Base-by-base conservation (phyloP, 2,113 vertebrate genomes). In the Trinectes maculatus region DNA sequence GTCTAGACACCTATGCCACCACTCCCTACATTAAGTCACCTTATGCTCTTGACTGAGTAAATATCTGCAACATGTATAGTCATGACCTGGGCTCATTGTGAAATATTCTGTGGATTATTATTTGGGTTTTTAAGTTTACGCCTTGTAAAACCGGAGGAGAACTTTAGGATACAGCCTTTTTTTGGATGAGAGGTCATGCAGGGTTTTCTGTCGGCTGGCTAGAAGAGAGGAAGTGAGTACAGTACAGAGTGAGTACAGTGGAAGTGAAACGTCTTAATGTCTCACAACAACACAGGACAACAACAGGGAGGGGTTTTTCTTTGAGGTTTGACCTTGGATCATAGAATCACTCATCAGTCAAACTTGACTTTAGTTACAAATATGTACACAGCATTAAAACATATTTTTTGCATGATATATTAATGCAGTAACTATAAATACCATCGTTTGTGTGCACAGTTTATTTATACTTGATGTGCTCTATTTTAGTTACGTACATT, bases 151-250 rank as follows among this genome's bases (percentile, higher is more conserved):
- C 11, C 44, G 29, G n/a, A n/a, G n/a, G n/a, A n/a, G n/a, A n/a
- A n/a, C n/a, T n/a, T n/a, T n/a, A 15, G 10, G 8, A 29, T 18
- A 22, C 0, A 36, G 2, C 15, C n/a, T n/a, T 24, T 37, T 10
- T 33, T n/a, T 2, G 3, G 34, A 34, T 11, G 2, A 36, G 16
- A 55, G 44, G 44, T 71, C 48, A 40, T 6, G 1, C 3, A 19
- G 4, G 3, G 9, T 25, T 21, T 16, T 6, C 12, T 37, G 19
- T 33, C 26, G 16, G 22, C 10, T 33, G 36, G 61, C 3, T 12
- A 34, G 39, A 2, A 26, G 6, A 60, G 15, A 13, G 48, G 67
- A 68, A 75, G 7, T 25, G 40, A 51, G n/a, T n/a, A n/a, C n/a
- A n/a, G n/a, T n/a, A n/a, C 58, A 66, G 25, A 13, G 34, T 18